phyloP scores from a whole-genome alignment of 2,113 vertebrate genomes.

The Myrmophylax atrothorax region DNA sequence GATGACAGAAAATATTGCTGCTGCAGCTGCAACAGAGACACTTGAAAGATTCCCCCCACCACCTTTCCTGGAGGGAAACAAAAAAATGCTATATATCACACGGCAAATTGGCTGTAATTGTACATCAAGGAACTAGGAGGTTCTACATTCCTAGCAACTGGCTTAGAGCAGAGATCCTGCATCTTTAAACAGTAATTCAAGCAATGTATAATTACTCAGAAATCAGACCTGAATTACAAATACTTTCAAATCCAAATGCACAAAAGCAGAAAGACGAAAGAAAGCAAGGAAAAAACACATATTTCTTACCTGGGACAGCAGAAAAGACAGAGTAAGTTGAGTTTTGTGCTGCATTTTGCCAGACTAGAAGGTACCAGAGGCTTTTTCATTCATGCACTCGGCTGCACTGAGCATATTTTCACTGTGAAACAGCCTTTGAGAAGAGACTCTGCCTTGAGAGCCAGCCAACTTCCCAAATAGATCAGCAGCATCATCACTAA shows the following conservation, averaged over 20 bases:
- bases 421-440: slow-evolving; percentile 89
- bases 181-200: slow-evolving; percentile 45
- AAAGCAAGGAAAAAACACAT: neutral
- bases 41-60: slow-evolving; percentile 38
- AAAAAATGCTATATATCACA: slow-evolving; percentile 44
- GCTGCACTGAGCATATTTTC: slow-evolving; percentile 98
- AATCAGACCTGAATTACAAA: slow-evolving; percentile 66
- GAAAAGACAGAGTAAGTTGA: slow-evolving; percentile 85
- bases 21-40: slow-evolving; percentile 44
- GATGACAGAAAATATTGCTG: slow-evolving; percentile 61
- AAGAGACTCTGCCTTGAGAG: slow-evolving; percentile 87
- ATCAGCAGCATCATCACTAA: slow-evolving; percentile 94
- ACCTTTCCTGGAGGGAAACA: neutral
- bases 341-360: slow-evolving; percentile 88
- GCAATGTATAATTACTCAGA: slow-evolving; percentile 42
- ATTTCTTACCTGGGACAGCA: slow-evolving; percentile 93
- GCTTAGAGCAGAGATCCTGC: slow-evolving; percentile 43
- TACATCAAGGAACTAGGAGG: slow-evolving; percentile 35
- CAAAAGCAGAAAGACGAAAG: neutral
- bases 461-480: slow-evolving; percentile 95
- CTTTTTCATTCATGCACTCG: slow-evolving; percentile 87
- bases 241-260: slow-evolving; percentile 61
- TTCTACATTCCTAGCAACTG: slow-evolving; percentile 44
- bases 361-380: slow-evolving; percentile 86
- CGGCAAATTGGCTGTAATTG: slow-evolving; percentile 49